phyloP scores from a whole-genome alignment of 2,113 vertebrate species.

The Rhabdomys dilectus region DNA sequence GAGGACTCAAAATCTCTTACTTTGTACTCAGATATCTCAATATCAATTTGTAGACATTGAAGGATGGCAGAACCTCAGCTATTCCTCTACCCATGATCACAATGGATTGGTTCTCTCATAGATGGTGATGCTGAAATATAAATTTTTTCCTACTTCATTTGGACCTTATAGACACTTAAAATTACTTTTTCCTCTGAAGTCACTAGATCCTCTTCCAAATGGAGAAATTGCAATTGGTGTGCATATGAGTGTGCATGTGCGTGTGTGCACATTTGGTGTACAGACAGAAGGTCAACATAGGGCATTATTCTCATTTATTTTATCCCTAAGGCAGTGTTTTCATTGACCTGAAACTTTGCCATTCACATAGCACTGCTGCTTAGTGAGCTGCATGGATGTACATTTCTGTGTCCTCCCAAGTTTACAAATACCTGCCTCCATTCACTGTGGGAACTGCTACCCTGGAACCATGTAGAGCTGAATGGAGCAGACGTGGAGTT shows the following conservation, averaged over 20 bases:
- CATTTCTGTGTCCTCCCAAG: not conserved
- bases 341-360: not conserved
- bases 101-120: no score
- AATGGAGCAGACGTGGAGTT: no score
- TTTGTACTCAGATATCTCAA: not conserved
- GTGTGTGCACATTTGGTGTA: not conserved
- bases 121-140: fast-evolving
- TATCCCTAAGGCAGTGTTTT: not conserved
- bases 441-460: no score
- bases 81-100: not conserved
- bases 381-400: not conserved
- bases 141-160: not conserved
- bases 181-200: not conserved
- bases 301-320: not conserved
- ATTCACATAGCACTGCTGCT: not conserved
- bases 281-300: not conserved
- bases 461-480: no score
- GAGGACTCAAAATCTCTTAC: not conserved
- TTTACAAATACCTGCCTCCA: not conserved
- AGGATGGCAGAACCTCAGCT: no score
- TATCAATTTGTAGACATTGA: not conserved
- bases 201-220: not conserved
- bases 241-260: not conserved
- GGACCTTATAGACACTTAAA: not conserved
- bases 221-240: not conserved